Evolutionary conservation across 2,113 vertebrate genomes (phyloP).

Genomic region (Solea senegalensis): DNA sequence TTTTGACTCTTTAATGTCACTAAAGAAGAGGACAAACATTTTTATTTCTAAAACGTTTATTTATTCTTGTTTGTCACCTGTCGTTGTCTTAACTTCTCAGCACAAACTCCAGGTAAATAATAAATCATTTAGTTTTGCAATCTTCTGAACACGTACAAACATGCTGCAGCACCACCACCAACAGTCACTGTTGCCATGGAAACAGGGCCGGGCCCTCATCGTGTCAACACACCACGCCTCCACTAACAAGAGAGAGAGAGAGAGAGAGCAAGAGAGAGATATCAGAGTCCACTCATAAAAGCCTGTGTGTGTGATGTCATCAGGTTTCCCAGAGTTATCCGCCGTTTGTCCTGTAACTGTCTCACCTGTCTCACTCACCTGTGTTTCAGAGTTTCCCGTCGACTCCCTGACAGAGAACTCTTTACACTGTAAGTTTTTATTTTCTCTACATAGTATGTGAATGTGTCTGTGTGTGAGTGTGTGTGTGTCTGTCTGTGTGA

Average conservation of each 20-base stretch:
- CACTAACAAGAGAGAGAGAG: background rate
- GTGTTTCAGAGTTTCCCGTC: background rate
- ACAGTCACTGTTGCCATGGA: conserved; percentile 29
- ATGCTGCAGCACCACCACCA: conserved; percentile 22
- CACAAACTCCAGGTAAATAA: no score
- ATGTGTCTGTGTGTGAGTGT: no score
- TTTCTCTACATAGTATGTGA: no score
- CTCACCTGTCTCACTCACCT: conserved; percentile 27
- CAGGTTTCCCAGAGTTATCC: background rate
- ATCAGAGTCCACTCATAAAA: conserved; percentile 46
- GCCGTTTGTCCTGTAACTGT: conserved; percentile 6
- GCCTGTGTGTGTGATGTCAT: conserved; percentile 32
- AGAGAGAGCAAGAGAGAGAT: conserved; percentile 15
- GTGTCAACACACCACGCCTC: conserved; percentile 50
- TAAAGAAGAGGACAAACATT: no score
- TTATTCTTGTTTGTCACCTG: no score
- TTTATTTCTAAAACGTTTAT: no score
- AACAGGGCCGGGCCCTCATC: conserved; percentile 39
- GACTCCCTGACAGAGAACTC: background rate
- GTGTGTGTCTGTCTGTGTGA: no score
- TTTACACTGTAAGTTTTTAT: no score
- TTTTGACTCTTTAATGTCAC: no score
- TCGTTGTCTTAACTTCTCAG: no score
- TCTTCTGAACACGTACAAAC: conserved; percentile 39
- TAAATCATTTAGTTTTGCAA: background rate